Base-by-base conservation (phyloP, 2,113 vertebrate species). In the Ciconia stormi region DNA sequence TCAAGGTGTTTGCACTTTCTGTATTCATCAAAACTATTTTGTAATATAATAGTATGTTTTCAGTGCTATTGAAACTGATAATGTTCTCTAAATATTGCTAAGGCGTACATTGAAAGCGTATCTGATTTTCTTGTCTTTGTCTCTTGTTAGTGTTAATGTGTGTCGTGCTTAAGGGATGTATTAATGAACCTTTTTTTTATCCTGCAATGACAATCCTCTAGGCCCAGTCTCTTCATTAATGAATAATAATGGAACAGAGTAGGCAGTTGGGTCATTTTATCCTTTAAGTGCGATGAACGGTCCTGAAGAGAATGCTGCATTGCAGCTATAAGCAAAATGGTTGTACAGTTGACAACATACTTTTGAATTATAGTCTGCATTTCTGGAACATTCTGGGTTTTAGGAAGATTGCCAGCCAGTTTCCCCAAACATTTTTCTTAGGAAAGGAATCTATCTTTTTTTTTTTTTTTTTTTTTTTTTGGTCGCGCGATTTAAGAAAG, bases 161-260 rank as follows among this genome's bases (percentile, higher is more conserved):
- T 88, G 95, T 90, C 16, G 5, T 90, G 94, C 69, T 96, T 89
- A 87, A 72, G 90, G 73, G 70, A 81, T 59, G 72, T 50, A 80
- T 91, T 96, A 97, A 95, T 90, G 90, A 89, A 86, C 90, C 38
- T 58, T 56, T 67, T 66, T 58, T 87, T 61, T 23, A 59, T 56
- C 44, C 73, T 94, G 96, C 94, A 95, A 79, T 77, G 87, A 55
- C 69, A 95, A 77, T 97, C 80, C 91, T 96, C 59, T 3, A 30
- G 96, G 96, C 84, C 95, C 34, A 9, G 84, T 36, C 70, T 70
- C 77, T 88, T 94, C 95, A 95, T 95, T 62, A 95, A 96, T 95
- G 93, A 97, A 12, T 97, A 96, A 98, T 96, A 93, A 97, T 87
- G 97, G 84, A 97, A 95, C 94, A 84, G 89, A 90, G 90, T 32